Conservation (phyloP, 2,797 vertebrate species). For the Helicolenus hilgendorfi region DNA sequence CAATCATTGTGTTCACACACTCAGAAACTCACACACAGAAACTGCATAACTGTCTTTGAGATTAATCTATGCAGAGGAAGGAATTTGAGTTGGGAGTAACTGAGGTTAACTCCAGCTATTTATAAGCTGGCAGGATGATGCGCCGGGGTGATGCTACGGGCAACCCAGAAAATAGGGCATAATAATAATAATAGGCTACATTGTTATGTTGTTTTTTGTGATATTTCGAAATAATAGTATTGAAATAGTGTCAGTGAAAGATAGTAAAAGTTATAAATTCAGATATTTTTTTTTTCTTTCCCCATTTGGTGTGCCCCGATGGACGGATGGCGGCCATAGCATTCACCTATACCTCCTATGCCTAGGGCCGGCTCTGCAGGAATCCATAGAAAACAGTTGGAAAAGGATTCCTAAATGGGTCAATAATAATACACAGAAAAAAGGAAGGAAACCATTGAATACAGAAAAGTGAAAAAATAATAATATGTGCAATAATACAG, state of each 20-base stretch:
- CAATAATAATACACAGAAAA: not conserved
- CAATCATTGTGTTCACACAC: not conserved
- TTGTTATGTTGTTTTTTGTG: too few relatives aligned
- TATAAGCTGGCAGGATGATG: too few relatives aligned
- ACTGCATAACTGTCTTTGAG: not conserved
- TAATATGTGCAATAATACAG: not conserved
- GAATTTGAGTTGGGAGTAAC: too few relatives aligned
- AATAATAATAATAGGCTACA: too few relatives aligned
- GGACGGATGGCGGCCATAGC: too few relatives aligned
- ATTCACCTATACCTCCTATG: not conserved
- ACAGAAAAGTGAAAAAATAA: not conserved
- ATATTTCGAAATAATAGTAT: too few relatives aligned
- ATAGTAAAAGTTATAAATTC: not conserved
- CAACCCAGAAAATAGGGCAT: too few relatives aligned
- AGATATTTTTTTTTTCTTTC: too few relatives aligned
- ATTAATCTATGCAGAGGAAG: not conserved
- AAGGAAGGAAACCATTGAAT: not conserved
- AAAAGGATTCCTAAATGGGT: not conserved
- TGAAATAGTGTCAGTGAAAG: not conserved
- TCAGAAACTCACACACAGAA: too few relatives aligned
- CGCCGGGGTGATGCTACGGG: too few relatives aligned
- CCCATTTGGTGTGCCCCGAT: not conserved
- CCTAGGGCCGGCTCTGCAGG: not conserved
- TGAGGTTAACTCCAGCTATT: too few relatives aligned
- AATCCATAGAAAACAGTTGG: not conserved